These are phyloP conservation scores for Dipodomys stephensi DNA, from an alignment of 2,113 vertebrate genomes.

Conservation along the genomic window DNA sequence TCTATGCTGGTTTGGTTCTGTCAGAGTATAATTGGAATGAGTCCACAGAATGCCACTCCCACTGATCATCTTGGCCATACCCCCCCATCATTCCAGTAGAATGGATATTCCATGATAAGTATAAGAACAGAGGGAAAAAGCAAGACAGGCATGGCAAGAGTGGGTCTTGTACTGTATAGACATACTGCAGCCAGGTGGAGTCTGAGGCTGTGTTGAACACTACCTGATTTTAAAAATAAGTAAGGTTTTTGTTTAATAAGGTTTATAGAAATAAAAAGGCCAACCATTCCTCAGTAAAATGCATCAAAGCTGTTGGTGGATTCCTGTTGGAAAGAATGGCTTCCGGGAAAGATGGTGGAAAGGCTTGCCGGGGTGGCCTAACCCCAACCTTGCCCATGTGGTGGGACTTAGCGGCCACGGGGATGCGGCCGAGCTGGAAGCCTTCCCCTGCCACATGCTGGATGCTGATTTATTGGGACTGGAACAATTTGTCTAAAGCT, in stretches of 20 bases:
- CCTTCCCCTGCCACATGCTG: conserved; percentile 67
- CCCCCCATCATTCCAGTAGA: rapidly evolving
- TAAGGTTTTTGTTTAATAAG: background rate
- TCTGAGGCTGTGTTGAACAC: background rate
- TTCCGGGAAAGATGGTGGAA: background rate
- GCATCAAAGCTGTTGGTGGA: background rate
- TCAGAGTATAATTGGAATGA: background rate
- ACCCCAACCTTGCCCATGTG: background rate
- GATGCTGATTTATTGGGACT: conserved; percentile 88
- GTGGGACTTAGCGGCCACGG: rapidly evolving
- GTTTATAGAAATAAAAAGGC: background rate
- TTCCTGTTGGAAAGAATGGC: background rate
- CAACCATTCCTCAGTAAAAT: conserved; percentile 34
- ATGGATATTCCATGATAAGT: too few species aligned
- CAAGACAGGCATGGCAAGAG: rapidly evolving
- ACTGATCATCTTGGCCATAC: too few species aligned
- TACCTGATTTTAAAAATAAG: background rate
- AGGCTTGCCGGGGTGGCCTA: background rate
- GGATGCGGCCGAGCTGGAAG: conserved; percentile 11
- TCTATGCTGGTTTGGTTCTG: background rate
- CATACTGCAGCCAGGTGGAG: background rate
- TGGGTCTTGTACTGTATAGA: too few species aligned
- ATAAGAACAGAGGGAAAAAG: background rate
- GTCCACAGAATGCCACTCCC: background rate
- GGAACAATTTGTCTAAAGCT: conserved; percentile 91